phyloP scores from a whole-genome alignment of 2,888 invertebrate genomes.

The Euzetes globulus region DNA sequence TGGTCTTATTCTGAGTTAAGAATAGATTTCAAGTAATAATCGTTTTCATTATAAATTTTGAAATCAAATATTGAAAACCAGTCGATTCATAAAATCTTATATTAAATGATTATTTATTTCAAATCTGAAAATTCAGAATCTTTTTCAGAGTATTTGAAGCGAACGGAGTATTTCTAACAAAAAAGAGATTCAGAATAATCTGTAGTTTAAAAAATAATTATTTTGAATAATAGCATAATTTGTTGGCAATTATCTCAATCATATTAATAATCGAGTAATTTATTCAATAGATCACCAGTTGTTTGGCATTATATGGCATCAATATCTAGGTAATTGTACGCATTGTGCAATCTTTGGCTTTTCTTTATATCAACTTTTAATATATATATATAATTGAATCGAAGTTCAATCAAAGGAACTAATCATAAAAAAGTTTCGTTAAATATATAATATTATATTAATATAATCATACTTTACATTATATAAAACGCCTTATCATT shows the following conservation, averaged over 20 bases:
- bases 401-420: constrained; percentile 14
- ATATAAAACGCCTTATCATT: neutral
- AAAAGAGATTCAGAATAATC: constrained; percentile 23
- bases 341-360: constrained; percentile 21
- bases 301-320: constrained; percentile 5
- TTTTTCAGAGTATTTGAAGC: neutral
- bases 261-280: neutral
- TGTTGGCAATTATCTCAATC: constrained; percentile 1
- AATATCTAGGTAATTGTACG: neutral
- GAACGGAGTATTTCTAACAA: constrained; percentile 14
- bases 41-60: no score
- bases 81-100: neutral
- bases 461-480: neutral
- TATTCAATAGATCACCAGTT: constrained; percentile 21
- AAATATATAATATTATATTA: neutral
- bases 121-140: neutral
- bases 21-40: no score
- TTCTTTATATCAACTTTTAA: neutral
- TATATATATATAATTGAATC: neutral
- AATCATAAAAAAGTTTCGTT: neutral
- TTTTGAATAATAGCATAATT: constrained; percentile 13
- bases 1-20: no score
- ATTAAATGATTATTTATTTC: neutral
- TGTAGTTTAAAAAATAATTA: constrained; percentile 16
- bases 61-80: neutral